Evolutionary conservation across 2,888 invertebrate species (phyloP), one percentile per base, ranked within the genome.

Genomic region (Ptilodon capucinus): DNA sequence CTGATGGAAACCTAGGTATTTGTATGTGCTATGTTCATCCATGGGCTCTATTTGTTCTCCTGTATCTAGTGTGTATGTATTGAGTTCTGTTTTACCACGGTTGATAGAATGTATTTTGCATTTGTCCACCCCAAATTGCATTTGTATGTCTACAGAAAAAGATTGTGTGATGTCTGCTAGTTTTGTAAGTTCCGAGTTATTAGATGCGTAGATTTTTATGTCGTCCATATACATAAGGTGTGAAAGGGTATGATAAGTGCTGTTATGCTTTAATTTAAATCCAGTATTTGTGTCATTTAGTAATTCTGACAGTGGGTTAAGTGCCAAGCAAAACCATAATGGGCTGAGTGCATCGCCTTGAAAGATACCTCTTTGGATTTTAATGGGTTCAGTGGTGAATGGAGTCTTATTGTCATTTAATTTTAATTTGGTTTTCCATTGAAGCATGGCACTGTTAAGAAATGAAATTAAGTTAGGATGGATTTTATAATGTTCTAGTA

Each of bases 261-360:
- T n/a, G n/a, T n/a, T n/a, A n/a, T n/a, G n/a, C n/a, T n/a, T n/a
- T n/a, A n/a, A n/a, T n/a, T n/a, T n/a, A n/a, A n/a, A n/a, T n/a
- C n/a, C n/a, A n/a, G n/a, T 17, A 34, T 7, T 17, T 14, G 5
- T 7, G 5, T 23, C n/a, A 18, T 42, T 47, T 2, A 47, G 40
- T 17, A 40, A 9, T 8, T 40, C 16, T 4, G 18, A 43, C 4
- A 44, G 30, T 5, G 44, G 39, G 19, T 39, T 39, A 7, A 44
- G n/a, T 3, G 44, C 38, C 1, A 39, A 19, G 11, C 44, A 44
- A 18, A 44, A 44, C 44, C 39, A 44, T 13, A 44, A n/a, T 8
- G 57, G 55, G 13, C 54, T 58, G 2, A 61, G 14, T 1, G 58
- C 40, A 38, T 57, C 54, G 1, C 61, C 61, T 28, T 57, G 54